A percentile compares a stretch with the other conserved stretches of the same genome.
These are phyloP conservation scores for Leistus spinibarbis DNA, from an alignment of 2,888 invertebrate genomes.

Conservation along the genomic window DNA sequence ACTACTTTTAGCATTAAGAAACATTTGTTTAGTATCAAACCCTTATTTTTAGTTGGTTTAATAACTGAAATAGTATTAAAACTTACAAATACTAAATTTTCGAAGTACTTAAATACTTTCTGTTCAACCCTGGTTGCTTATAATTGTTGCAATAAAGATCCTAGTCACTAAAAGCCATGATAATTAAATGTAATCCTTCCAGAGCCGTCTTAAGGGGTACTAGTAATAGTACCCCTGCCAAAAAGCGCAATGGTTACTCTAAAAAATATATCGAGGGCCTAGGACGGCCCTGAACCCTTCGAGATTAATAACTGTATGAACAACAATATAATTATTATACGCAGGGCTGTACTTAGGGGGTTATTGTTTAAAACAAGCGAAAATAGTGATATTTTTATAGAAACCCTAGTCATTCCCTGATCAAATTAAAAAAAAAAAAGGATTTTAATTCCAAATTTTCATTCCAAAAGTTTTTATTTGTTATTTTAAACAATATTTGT, in stretches of 20 bases:
- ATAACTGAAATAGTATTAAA: too few species aligned
- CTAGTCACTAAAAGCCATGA: not conserved
- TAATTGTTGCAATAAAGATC: not conserved
- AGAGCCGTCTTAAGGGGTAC: not conserved
- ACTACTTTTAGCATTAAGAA: too few species aligned
- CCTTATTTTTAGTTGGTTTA: too few species aligned
- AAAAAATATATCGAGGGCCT: not conserved
- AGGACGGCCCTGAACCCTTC: not conserved
- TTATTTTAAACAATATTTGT: slow-evolving; percentile 13
- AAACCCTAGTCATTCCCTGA: not conserved
- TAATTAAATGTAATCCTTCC: not conserved
- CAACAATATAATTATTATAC: not conserved
- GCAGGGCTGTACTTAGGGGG: not conserved
- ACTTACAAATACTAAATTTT: too few species aligned
- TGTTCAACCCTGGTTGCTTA: not conserved
- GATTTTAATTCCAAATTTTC: not conserved
- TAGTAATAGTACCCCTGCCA: not conserved
- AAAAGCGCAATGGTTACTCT: not conserved
- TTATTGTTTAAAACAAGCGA: not conserved
- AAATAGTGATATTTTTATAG: not conserved
- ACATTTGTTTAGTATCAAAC: too few species aligned
- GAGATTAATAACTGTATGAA: not conserved
- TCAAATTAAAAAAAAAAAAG: not conserved
- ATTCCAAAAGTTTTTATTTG: not conserved
- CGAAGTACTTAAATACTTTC: not conserved